Evolutionary conservation across 1,140 invertebrate species (phyloP).

Genomic region (Schlechtendalia chinensis): DNA sequence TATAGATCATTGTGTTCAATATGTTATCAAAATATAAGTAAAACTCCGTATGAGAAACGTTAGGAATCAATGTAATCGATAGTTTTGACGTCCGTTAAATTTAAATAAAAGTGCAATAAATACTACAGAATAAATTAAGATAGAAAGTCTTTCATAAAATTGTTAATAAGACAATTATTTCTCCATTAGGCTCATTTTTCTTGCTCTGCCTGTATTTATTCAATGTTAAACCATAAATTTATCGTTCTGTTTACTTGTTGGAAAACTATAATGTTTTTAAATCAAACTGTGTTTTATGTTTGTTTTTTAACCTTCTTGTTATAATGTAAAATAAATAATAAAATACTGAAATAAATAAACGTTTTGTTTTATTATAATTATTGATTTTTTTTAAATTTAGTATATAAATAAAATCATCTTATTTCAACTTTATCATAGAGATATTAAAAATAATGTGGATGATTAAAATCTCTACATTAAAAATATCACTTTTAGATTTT

Average conservation of each 20-base stretch:
- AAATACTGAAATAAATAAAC: background rate
- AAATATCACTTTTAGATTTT: too few species aligned
- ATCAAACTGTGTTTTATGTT: background rate
- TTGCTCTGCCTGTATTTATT: background rate
- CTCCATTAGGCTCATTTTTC: background rate
- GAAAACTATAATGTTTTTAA: slow-evolving; percentile 12
- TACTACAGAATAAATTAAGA: slow-evolving; percentile 5
- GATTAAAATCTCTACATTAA: too few species aligned
- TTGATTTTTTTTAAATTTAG: background rate
- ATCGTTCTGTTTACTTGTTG: slow-evolving; percentile 6
- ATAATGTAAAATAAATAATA: slow-evolving; percentile 8
- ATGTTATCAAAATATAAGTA: background rate
- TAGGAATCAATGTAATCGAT: slow-evolving; percentile 3
- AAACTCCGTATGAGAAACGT: background rate
- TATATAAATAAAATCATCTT: background rate
- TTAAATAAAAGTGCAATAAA: background rate
- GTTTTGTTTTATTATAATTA: background rate
- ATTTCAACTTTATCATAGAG: background rate
- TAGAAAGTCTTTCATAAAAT: background rate
- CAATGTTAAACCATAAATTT: background rate
- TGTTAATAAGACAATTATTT: background rate
- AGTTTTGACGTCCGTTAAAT: background rate
- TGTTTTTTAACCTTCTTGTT: slow-evolving; percentile 25
- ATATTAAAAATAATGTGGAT: background rate
- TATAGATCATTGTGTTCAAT: background rate